phyloP scores from a whole-genome alignment of 2,888 invertebrate species.

The Tenthredo scrophulariae region DNA sequence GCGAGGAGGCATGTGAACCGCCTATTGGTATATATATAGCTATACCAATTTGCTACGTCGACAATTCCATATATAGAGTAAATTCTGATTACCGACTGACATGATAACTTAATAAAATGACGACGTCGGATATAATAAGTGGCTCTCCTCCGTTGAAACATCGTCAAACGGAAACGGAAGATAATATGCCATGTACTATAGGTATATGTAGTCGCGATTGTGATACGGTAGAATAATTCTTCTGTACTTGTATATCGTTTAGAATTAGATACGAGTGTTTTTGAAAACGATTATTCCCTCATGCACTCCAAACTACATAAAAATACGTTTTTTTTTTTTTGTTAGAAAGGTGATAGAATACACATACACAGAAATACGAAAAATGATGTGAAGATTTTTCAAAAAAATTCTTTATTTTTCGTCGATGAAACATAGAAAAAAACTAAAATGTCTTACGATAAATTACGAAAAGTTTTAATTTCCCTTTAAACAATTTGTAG shows the following conservation, averaged over 20 bases:
- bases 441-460: too few relatives aligned
- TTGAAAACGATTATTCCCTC: too few relatives aligned
- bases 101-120: conserved; percentile 20
- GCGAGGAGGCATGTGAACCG: neutral
- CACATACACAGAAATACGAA: too few relatives aligned
- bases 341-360: too few relatives aligned
- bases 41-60: neutral
- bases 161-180: conserved; percentile 23
- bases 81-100: conserved; percentile 17
- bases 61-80: neutral
- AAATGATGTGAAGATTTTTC: too few relatives aligned
- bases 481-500: too few relatives aligned
- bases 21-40: neutral
- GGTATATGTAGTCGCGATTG: neutral
- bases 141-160: neutral
- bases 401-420: too few relatives aligned
- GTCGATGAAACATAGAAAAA: too few relatives aligned
- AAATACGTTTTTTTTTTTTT: too few relatives aligned
- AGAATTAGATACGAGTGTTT: too few relatives aligned
- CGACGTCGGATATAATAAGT: neutral
- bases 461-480: too few relatives aligned
- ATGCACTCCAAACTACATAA: too few relatives aligned
- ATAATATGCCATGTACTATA: neutral
- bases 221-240: conserved; percentile 18
- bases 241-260: neutral